Evolutionary conservation across 2,888 invertebrate species (phyloP).

Genomic region (Brachyptera putata): DNA sequence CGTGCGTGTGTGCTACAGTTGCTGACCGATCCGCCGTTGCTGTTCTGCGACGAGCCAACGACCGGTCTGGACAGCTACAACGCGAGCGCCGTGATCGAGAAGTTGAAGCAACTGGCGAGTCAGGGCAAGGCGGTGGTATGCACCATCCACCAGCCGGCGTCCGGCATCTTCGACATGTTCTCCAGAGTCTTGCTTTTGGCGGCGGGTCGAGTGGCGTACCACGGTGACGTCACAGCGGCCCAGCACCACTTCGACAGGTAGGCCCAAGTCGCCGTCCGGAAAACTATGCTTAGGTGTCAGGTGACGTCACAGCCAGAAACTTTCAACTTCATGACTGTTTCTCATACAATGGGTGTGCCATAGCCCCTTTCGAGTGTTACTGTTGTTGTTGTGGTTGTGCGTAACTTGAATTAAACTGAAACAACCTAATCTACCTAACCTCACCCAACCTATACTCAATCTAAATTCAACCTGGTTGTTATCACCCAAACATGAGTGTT

Average conservation of each 20-base stretch:
- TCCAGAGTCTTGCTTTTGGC: constrained; percentile 73
- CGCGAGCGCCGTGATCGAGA: constrained; percentile 73
- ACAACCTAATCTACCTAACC: no score
- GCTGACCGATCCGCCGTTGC: constrained; percentile 78
- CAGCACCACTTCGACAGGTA: constrained; percentile 65
- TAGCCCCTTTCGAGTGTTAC: no score
- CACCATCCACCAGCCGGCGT: constrained; percentile 89
- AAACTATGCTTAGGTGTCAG: background rate
- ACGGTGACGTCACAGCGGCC: constrained; percentile 69
- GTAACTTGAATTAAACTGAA: no score
- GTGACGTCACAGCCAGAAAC: no score
- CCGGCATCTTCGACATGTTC: constrained; percentile 78
- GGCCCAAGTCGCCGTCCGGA: background rate
- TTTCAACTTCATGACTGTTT: no score
- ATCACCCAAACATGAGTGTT: no score
- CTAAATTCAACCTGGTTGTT: background rate
- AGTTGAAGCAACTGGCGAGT: constrained; percentile 58
- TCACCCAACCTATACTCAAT: background rate
- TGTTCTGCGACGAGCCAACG: constrained; percentile 93
- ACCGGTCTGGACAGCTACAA: constrained; percentile 88
- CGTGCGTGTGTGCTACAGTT: constrained; percentile 53
- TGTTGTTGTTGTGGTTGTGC: constrained; percentile 1
- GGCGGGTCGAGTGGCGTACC: constrained; percentile 71
- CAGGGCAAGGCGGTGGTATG: constrained; percentile 76
- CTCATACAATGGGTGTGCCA: no score